Percentiles rank a stretch among this genome's conserved stretches.
phyloP scores from a whole-genome alignment of 1,140 invertebrate species.

The Musca domestica region DNA sequence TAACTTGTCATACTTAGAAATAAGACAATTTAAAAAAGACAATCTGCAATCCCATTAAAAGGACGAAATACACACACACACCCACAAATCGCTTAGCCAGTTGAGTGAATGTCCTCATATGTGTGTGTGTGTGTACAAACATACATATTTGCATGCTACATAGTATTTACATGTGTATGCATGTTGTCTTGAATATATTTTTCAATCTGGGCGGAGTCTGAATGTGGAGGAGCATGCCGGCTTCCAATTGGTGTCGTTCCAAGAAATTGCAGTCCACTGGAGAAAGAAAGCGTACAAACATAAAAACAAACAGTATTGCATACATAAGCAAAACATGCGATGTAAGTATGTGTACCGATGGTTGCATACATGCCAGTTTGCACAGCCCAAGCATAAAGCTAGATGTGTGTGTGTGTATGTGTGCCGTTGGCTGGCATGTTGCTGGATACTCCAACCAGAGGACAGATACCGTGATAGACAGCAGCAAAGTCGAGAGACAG shows the following conservation, averaged over 20 bases:
- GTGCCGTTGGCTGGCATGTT: no score
- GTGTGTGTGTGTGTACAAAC: no score
- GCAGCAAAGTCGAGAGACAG: background rate
- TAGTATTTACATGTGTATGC: no score
- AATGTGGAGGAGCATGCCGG: background rate
- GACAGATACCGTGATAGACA: background rate
- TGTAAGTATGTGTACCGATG: background rate
- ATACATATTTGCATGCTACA: no score
- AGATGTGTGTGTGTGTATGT: background rate
- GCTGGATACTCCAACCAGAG: background rate
- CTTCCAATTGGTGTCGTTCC: slow-evolving; percentile 5
- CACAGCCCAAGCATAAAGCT: background rate
- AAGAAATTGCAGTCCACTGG: no score
- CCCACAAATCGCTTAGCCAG: no score
- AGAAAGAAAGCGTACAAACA: background rate
- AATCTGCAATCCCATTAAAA: no score
- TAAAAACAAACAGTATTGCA: background rate
- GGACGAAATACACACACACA: no score
- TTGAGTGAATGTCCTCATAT: no score
- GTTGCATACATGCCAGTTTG: background rate
- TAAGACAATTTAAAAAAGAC: no score
- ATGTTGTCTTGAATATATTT: no score
- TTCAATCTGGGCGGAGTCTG: slow-evolving; percentile 2
- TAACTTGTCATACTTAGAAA: no score
- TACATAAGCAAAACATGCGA: background rate